Evolutionary conservation across 2,888 invertebrate species (phyloP).

Genomic region (Myopa testacea): DNA sequence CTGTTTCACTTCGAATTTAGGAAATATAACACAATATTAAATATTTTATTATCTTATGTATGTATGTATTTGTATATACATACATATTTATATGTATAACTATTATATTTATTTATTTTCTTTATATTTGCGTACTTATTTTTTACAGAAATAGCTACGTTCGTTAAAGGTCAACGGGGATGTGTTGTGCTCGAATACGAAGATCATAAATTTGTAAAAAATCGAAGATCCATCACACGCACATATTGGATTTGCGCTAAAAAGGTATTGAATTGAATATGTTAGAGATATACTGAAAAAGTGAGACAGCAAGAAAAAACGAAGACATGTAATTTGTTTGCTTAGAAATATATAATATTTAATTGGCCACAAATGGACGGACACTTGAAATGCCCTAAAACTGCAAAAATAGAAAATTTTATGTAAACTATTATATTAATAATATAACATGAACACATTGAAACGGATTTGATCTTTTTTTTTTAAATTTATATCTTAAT

Average conservation of each 20-base stretch:
- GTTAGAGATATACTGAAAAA: neutral
- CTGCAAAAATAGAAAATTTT: no score
- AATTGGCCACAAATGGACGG: no score
- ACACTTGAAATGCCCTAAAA: no score
- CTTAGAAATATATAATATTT: neutral
- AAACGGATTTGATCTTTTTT: neutral
- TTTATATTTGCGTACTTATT: neutral
- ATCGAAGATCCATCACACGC: constrained; percentile 63
- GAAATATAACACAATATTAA: neutral
- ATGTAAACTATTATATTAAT: neutral
- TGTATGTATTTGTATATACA: no score
- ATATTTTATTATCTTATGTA: neutral
- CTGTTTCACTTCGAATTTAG: neutral
- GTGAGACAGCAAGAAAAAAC: neutral
- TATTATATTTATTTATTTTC: neutral
- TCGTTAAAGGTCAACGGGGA: constrained; percentile 66
- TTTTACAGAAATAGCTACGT: constrained; percentile 63
- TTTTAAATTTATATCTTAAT: neutral
- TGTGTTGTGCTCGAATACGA: constrained; percentile 60
- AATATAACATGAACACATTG: neutral
- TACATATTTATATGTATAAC: neutral
- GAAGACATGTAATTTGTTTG: neutral
- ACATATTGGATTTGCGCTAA: constrained; percentile 68
- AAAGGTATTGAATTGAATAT: constrained; percentile 58
- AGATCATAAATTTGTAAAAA: constrained; percentile 65